Base-by-base conservation (phyloP, 2,888 invertebrate species). In the Branchellion lobata region DNA sequence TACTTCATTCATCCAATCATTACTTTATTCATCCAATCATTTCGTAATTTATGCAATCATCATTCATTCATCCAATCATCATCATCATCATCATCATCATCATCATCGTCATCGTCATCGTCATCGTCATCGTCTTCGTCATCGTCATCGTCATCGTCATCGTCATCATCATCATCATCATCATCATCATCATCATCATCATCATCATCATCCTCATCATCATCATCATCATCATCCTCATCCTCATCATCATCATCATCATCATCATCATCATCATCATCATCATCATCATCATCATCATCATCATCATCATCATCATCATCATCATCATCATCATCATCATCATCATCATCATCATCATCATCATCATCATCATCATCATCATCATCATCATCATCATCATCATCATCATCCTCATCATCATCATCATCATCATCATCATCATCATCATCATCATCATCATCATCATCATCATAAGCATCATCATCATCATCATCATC, bases 291-390 rank as follows among this genome's bases (percentile, higher is more conserved):
- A 65, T 65, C 68, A 24, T 65, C 68, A 65, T 65, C 68, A 24
- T 65, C 68, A 47, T 74, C 27, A n/a, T 74, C 74, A 47, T 74
- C 47, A 21, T 40, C 47, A 74, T 74, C 47, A 40, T 74, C 47
- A 40, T 74, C 40, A 40, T 74, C 74, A 74, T 74, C 74, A 40
- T 74, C 74, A 47, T 74, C 74, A 40, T 74, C 74, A 47, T 74
- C 74, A 40, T 74, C 47, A 40, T 40, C 74, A 47, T 74, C 74
- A 74, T 74, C 74, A 74, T 74, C 74, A 74, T 74, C 47, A 47
- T 47, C 74, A 74, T 40, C 74, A 74, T 53, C 75, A 51, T 53
- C 75, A 1, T 33, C 71, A 29, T 33, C 71, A 29, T 33, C 71
- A 29, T 33, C 71, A 29, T 71, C 71, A 1, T 31, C 29, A 29